phyloP scores from a whole-genome alignment of 2,888 invertebrate genomes.

The Trilocha varians region DNA sequence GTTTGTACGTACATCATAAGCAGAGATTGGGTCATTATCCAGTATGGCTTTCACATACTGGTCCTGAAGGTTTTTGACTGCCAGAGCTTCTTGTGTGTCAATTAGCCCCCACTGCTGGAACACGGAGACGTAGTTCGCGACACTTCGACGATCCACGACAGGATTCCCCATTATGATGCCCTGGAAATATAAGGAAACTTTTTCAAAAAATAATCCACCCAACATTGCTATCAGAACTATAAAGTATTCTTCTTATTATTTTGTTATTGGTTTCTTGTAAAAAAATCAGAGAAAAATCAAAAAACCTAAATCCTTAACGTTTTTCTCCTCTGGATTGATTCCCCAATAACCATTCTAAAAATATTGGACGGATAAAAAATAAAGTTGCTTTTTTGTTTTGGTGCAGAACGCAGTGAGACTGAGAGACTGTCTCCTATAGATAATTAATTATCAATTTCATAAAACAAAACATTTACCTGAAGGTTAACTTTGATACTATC shows the following conservation, averaged over 20 bases:
- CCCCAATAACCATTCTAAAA: no score
- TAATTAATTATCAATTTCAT: not conserved
- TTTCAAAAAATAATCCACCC: no score
- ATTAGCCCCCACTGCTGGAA: slow-evolving; percentile 69
- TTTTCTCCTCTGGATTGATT: no score
- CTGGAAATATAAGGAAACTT: slow-evolving; percentile 27
- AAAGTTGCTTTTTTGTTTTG: no score
- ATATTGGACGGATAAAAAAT: no score
- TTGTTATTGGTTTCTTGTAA: no score
- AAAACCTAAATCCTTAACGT: no score
- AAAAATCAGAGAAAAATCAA: no score
- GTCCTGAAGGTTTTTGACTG: slow-evolving; percentile 40
- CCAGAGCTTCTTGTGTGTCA: slow-evolving; percentile 49
- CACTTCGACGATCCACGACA: slow-evolving; percentile 57
- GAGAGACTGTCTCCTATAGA: no score
- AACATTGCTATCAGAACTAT: no score
- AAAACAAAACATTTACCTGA: slow-evolving; percentile 36
- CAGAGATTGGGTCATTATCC: slow-evolving; percentile 27
- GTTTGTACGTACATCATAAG: slow-evolving; percentile 51
- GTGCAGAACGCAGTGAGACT: no score
- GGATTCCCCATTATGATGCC: slow-evolving; percentile 71
- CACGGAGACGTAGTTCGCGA: slow-evolving; percentile 53
- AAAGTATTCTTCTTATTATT: no score
- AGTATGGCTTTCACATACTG: slow-evolving; percentile 55
- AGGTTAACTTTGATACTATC: slow-evolving; percentile 41